Percentiles rank a stretch among this genome's conserved stretches.
phyloP scores from a whole-genome alignment of 2,888 invertebrate genomes.

The Torymus aiolomorphi region DNA sequence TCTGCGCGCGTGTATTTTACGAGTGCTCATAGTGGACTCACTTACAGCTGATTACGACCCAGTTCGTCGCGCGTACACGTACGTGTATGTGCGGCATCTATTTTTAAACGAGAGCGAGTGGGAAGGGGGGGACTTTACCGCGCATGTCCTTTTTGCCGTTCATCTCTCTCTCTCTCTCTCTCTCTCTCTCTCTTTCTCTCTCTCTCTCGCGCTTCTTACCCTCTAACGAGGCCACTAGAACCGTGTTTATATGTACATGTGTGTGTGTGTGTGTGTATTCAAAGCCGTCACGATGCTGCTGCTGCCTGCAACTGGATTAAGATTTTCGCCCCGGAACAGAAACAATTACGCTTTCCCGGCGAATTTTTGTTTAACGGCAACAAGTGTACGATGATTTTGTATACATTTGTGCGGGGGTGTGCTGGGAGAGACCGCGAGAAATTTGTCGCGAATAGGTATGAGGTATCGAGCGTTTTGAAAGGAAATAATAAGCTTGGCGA shows the following conservation, averaged over 20 bases:
- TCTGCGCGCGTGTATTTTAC: too few species aligned
- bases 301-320: background rate
- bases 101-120: slow-evolving; percentile 29
- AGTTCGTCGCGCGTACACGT: background rate
- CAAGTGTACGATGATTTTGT: too few species aligned
- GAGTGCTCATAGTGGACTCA: background rate
- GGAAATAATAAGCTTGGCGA: too few species aligned
- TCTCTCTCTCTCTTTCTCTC: slow-evolving; percentile 2
- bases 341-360: background rate
- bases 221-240: slow-evolving; percentile 34
- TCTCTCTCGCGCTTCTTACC: slow-evolving; percentile 15
- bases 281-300: background rate
- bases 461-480: too few species aligned
- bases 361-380: background rate
- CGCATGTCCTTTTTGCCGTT: slow-evolving; percentile 31
- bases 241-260: background rate
- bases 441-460: too few species aligned
- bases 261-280: background rate
- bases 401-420: too few species aligned
- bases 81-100: background rate
- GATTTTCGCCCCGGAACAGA: background rate
- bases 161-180: slow-evolving; percentile 6
- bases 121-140: background rate
- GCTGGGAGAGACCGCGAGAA: too few species aligned
- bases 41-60: slow-evolving; percentile 48